Evolutionary conservation across 2,113 vertebrate genomes (phyloP), one percentile per base, ranked within the genome.

Genomic region (Hypomesus transpacificus): DNA sequence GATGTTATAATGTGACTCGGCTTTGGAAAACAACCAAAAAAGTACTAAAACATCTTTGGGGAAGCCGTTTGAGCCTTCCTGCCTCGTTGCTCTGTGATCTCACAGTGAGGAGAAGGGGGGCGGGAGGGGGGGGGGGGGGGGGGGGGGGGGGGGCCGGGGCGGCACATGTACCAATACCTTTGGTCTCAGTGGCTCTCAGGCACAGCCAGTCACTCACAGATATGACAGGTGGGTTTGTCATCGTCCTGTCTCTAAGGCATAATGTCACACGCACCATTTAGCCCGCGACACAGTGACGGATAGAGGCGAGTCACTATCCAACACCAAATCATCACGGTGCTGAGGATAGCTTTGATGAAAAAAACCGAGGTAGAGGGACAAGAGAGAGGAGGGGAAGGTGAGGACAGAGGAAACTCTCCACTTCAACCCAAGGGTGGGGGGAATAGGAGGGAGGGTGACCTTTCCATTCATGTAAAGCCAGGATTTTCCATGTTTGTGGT

Each of bases 241-340:
- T 57, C 69, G 62, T 60, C 69, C 64, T 58, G 20, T 69, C 80
- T 60, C 74, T 52, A 74, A 65, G 59, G 72, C 24, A 72, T 68
- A 28, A 71, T 77, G n/a, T 0, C 28, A 14, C 73, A 88, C 14
- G 87, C 82, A 63, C 75, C 89, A 88, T 90, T 88, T 88, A 76
- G 21, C 54, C 3, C 24, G 14, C 4, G 62, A 74, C 82, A 76
- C 68, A 51, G 79, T 84, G 86, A 87, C 78, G 14, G 84, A 87
- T 84, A 74, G 56, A 70, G 53, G 53, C 26, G 75, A 76, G 73
- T 74, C 71, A 24, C 64, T 26, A 9, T 74, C 1, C 20, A 60
- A 63, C 66, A 17, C 26, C 70, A 73, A 74, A 58, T 39, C 69
- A 71, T 53, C 26, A 26, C 59, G 62, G 66, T 9, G 11, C 64